Evolutionary conservation across 1,140 invertebrate species (phyloP).

Genomic region (Drosophila pseudoobscura): DNA sequence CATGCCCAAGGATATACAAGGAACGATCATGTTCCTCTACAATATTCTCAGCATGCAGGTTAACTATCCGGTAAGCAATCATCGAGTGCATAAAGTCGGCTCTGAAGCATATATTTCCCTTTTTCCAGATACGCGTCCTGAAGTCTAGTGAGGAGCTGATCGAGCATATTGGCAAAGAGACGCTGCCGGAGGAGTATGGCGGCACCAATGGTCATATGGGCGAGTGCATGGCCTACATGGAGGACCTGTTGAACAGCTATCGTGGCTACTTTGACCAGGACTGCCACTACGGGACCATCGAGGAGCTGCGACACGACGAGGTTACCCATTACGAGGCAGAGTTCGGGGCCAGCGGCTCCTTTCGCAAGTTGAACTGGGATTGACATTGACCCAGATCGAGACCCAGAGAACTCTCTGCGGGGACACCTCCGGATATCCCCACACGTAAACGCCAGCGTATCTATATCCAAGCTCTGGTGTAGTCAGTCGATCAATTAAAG

Average conservation of each 20-base stretch:
- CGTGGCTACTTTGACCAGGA: slow-evolving; percentile 85
- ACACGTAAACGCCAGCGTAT: slow-evolving; percentile 12
- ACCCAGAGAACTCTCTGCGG: not conserved
- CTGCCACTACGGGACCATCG: slow-evolving; percentile 84
- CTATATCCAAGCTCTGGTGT: slow-evolving; percentile 32
- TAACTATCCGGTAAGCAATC: slow-evolving; percentile 60
- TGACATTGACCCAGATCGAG: slow-evolving; percentile 28
- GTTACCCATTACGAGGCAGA: slow-evolving; percentile 85
- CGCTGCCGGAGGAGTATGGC: slow-evolving; percentile 85
- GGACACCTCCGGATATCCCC: not conserved
- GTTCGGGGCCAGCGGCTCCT: slow-evolving; percentile 87
- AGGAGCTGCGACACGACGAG: slow-evolving; percentile 85
- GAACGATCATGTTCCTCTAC: slow-evolving; percentile 65
- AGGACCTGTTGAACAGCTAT: slow-evolving; percentile 84
- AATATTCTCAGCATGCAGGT: slow-evolving; percentile 68
- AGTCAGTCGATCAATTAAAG: slow-evolving; percentile 71
- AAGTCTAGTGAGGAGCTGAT: slow-evolving; percentile 83
- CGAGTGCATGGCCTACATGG: slow-evolving; percentile 85
- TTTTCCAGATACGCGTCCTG: slow-evolving; percentile 60
- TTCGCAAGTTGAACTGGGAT: slow-evolving; percentile 84
- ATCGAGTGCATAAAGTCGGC: no score
- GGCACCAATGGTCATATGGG: slow-evolving; percentile 84
- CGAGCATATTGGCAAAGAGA: slow-evolving; percentile 84
- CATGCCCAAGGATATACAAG: slow-evolving; percentile 82
- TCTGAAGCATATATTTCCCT: not conserved